Conservation (phyloP, 1,140 invertebrate genomes). For the Aphidius gifuensis region DNA sequence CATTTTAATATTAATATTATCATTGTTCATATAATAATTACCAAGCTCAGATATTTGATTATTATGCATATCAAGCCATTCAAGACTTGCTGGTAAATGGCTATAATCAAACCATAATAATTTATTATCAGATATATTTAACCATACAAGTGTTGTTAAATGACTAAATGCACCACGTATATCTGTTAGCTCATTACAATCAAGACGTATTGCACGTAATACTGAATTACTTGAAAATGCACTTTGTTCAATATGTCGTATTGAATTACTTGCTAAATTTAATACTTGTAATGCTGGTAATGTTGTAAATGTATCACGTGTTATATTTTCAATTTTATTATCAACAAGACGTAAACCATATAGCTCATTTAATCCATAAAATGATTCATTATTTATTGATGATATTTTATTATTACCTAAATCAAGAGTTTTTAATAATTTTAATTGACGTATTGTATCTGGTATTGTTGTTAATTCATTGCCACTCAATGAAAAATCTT, state of each 20-base stretch:
- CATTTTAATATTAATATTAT: constrained; percentile 67
- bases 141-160: constrained; percentile 77
- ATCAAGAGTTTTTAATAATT: constrained; percentile 75
- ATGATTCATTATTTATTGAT: constrained; percentile 74
- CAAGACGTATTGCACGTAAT: constrained; percentile 81
- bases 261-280: constrained; percentile 83
- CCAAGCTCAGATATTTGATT: constrained; percentile 78
- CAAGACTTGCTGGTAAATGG: constrained; percentile 74
- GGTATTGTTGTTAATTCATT: constrained; percentile 81
- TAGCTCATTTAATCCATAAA: constrained; percentile 72
- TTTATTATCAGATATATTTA: constrained; percentile 89
- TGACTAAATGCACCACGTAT: constrained; percentile 82
- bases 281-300: constrained; percentile 81
- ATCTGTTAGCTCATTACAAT: constrained; percentile 80
- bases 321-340: constrained; percentile 84
- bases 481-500: constrained; percentile 81
- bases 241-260: constrained; percentile 75
- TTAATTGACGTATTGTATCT: constrained; percentile 69
- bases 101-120: constrained; percentile 88
- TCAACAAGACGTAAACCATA: constrained; percentile 83
- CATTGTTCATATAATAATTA: constrained; percentile 65
- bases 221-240: constrained; percentile 77
- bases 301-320: constrained; percentile 74
- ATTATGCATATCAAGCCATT: constrained; percentile 87
- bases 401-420: constrained; percentile 80